Evolutionary conservation across 2,797 vertebrate genomes (phyloP).

Genomic region (Mycteria americana): DNA sequence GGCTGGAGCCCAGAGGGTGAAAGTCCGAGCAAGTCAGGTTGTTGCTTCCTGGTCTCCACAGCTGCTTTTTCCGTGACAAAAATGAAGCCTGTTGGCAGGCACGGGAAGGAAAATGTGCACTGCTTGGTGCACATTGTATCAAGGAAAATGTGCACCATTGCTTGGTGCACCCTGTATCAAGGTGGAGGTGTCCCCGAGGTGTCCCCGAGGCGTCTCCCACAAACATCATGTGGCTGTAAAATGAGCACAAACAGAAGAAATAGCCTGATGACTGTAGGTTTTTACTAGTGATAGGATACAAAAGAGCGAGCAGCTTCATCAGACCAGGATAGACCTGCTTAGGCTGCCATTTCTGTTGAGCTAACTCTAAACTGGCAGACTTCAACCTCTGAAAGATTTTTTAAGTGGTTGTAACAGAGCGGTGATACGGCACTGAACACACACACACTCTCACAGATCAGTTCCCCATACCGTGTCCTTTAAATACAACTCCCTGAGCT

Average conservation of each 20-base stretch:
- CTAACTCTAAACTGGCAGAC: background rate
- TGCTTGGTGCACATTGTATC: background rate
- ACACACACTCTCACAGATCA: background rate
- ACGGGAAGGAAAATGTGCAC: background rate
- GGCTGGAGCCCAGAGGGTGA: background rate
- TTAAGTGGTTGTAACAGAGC: background rate
- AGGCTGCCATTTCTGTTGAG: background rate
- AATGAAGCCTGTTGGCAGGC: background rate
- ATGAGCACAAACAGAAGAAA: background rate
- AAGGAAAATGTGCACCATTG: background rate
- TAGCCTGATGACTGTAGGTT: background rate
- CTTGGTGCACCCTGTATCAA: background rate
- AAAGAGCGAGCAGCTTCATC: background rate
- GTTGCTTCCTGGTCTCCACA: background rate
- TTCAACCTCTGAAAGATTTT: background rate
- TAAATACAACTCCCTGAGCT: conserved; percentile 10
- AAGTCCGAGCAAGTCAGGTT: background rate
- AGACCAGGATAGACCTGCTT: background rate
- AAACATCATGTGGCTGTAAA: background rate
- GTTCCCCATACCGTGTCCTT: background rate
- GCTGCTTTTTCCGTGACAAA: background rate
- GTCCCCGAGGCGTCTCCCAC: background rate
- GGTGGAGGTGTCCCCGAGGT: background rate
- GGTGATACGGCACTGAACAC: background rate
- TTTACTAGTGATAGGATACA: background rate